A percentile compares a stretch with the other conserved stretches of the same genome.
Evolutionary conservation across 1,140 invertebrate genomes (phyloP).

Genomic region (Cyclargus thomasi): DNA sequence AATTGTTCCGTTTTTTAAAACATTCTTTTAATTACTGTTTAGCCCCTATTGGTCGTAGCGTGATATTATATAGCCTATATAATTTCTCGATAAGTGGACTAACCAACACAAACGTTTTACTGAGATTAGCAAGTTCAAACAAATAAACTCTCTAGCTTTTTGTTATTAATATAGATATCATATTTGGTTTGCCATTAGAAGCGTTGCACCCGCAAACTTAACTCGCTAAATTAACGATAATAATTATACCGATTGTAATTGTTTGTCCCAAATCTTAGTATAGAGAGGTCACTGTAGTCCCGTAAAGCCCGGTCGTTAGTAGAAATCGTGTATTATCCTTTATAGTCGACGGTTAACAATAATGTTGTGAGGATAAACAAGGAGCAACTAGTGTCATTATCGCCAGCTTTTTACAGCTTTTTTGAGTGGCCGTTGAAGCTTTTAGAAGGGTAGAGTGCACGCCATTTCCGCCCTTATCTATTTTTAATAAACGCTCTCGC

Average conservation of each 20-base stretch:
- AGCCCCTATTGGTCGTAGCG: no score
- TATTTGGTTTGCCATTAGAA: not conserved
- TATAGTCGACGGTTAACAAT: constrained; percentile 39
- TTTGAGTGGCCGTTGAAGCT: constrained; percentile 20
- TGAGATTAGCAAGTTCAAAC: no score
- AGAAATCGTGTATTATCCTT: constrained; percentile 46
- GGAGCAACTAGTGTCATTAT: constrained; percentile 44
- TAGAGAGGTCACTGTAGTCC: constrained; percentile 29
- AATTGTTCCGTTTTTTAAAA: no score
- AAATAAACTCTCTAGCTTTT: no score
- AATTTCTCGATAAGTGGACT: no score
- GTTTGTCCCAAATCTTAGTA: not conserved
- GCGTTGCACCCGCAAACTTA: not conserved
- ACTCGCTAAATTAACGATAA: not conserved
- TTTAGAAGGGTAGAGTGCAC: constrained; percentile 19
- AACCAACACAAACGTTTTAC: no score
- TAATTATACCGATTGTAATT: not conserved
- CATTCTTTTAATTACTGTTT: no score
- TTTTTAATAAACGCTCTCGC: constrained; percentile 16
- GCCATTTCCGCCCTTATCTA: constrained; percentile 20
- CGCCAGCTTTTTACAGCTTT: constrained; percentile 34
- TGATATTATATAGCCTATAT: no score
- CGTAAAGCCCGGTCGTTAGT: constrained; percentile 44
- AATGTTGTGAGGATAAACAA: constrained; percentile 42
- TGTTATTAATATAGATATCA: no score